Evolutionary conservation across 2,888 invertebrate genomes (phyloP), one percentile per base, ranked within the genome.

Genomic region (Himalopsyche anomala): DNA sequence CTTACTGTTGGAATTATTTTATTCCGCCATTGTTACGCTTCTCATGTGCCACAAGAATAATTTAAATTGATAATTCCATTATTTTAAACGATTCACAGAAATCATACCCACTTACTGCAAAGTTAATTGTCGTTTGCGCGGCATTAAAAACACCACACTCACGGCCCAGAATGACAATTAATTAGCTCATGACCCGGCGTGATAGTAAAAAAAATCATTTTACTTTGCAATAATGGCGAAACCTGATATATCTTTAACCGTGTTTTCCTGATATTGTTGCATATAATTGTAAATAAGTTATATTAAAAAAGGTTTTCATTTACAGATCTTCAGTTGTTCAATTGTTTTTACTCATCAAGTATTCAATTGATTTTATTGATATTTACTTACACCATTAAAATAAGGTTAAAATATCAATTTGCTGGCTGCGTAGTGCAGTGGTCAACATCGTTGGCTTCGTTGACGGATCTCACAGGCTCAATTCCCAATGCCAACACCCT

Each of bases 1-100:
- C 28, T 62, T 28, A 19, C 19, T 28, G 62, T 62, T 19, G 40
- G 38, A 6, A 38, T 45, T n/a, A 80, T 45, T 80, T 54, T 51
- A 38, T 54, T 36, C 11, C 4, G n/a, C 9, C 38, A 55, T n/a
- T 54, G 82, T 56, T 38, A 54, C 40, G 36, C 28, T 82, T 82
- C 82, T 82, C 82, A 62, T 82, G 82, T 17, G 54, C 81, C 45
- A 81, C 36, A 42, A 45, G 45, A 45, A 17, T 36, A 45, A 12
- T 81, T 54, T 15, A 40, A 36, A 74, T 74, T 74, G 38, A 74
- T 74, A 74, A 38, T 74, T 74, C 74, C 74, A 74, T 74, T 74
- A 74, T 74, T 74, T 74, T 74, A 36, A 74, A 74, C 74, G 74
- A 74, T 74, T 74, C 74, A 74, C 74, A 74, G 74, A 74, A 74